Percentiles rank a stretch among this genome's conserved stretches.
Conservation (phyloP, 2,888 invertebrate species). For the Phyto melanocephala region DNA sequence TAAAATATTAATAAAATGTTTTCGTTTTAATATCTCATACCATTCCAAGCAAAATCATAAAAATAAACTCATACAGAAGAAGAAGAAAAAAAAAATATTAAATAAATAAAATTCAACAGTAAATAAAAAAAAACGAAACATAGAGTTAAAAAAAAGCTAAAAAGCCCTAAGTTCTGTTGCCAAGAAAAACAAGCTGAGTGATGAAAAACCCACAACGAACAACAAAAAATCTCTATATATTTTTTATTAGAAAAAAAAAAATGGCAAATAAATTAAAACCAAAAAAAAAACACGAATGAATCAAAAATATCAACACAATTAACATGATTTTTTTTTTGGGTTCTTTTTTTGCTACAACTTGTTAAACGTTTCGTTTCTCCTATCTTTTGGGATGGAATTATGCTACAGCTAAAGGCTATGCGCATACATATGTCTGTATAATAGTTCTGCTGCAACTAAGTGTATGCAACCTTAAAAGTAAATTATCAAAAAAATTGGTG, state of each 20-base stretch:
- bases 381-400: background rate
- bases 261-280: background rate
- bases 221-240: background rate
- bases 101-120: background rate
- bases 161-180: background rate
- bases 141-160: background rate
- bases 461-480: too few species aligned
- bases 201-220: background rate
- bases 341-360: background rate
- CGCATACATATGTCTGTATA: too few species aligned
- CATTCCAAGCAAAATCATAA: background rate
- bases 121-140: background rate
- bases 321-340: conserved; percentile 5
- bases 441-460: too few species aligned
- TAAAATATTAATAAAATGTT: background rate
- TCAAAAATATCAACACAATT: conserved; percentile 31
- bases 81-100: background rate
- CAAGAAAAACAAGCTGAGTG: conserved; percentile 21
- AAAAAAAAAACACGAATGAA: background rate
- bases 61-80: background rate
- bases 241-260: conserved; percentile 1
- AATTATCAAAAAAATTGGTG: too few species aligned
- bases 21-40: background rate
- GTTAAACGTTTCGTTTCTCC: background rate
- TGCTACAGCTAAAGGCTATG: too few species aligned